Conservation (phyloP, 2,888 invertebrate species). For the Nomada goodeniana region DNA sequence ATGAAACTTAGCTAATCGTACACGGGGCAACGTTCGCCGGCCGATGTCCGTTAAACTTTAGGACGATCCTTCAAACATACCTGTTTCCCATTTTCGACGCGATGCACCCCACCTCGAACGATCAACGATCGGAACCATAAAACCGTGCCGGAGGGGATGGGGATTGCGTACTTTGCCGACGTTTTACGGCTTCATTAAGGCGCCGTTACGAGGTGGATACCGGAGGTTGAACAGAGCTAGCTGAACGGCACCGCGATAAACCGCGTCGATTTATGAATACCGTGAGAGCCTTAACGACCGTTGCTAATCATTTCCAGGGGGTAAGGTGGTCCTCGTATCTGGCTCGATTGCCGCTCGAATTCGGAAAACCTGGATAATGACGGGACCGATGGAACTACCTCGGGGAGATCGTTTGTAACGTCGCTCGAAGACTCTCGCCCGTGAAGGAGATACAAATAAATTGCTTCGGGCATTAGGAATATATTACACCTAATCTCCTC, state of each 20-base stretch:
- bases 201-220: slow-evolving; percentile 68
- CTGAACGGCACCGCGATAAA: slow-evolving; percentile 65
- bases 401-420: not conserved
- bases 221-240: slow-evolving; percentile 66
- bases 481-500: slow-evolving; percentile 13
- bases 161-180: slow-evolving; percentile 39
- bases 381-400: slow-evolving; percentile 2
- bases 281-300: slow-evolving; percentile 60
- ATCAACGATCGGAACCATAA: slow-evolving; percentile 34
- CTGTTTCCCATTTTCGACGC: not conserved
- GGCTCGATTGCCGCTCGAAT: slow-evolving; percentile 24
- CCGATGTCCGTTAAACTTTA: not conserved
- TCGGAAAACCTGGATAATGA: slow-evolving; percentile 19
- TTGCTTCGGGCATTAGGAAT: not conserved
- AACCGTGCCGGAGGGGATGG: not conserved
- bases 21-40: not conserved
- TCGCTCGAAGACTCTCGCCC: not conserved
- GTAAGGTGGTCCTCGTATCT: slow-evolving; percentile 21
- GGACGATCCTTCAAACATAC: not conserved
- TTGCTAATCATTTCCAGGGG: slow-evolving; percentile 68
- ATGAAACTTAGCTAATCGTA: no score
- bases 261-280: slow-evolving; percentile 69
- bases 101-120: slow-evolving; percentile 6
- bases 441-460: not conserved
- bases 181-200: slow-evolving; percentile 73